phyloP scores from a whole-genome alignment of 92 coral and sea anemone genomes.

The Epizoanthus illoricatus region DNA sequence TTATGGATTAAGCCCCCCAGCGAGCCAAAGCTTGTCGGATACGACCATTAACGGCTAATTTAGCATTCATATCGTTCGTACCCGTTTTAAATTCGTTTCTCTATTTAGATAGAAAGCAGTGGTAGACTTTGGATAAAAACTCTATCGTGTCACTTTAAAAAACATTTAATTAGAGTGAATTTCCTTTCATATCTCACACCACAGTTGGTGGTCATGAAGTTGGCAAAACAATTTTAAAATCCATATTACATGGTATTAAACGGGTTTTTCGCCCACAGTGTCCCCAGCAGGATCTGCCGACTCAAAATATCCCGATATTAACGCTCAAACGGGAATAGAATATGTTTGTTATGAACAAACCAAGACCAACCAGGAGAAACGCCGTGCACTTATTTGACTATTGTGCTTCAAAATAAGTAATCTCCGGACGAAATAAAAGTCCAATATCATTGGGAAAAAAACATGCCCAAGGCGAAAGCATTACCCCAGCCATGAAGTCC shows the following conservation, averaged over 20 bases:
- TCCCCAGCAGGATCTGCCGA: not conserved
- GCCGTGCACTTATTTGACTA: not conserved
- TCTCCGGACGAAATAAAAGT: not conserved
- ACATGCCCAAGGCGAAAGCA: slow-evolving; percentile 1
- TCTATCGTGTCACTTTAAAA: not conserved
- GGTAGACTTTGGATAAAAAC: not conserved
- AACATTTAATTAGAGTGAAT: not conserved
- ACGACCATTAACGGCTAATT: slow-evolving; percentile 12
- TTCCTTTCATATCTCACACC: slow-evolving; percentile 8
- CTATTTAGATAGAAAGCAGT: not conserved
- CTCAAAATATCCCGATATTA: not conserved
- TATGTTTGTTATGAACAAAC: slow-evolving; percentile 1
- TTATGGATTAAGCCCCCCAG: not conserved
- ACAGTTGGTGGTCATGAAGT: slow-evolving; percentile 13
- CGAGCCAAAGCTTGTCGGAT: not conserved
- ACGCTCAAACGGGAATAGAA: not conserved
- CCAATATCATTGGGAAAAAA: not conserved
- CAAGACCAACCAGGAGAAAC: not conserved
- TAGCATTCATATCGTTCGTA: not conserved
- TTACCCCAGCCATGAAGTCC: not conserved
- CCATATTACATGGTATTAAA: slow-evolving; percentile 2
- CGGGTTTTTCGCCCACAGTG: not conserved
- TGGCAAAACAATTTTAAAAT: slow-evolving; percentile 15
- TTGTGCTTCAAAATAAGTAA: not conserved
- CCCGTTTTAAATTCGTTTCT: not conserved